phyloP scores from a whole-genome alignment of 1,140 invertebrate genomes.

The Cryptotermes secundus region DNA sequence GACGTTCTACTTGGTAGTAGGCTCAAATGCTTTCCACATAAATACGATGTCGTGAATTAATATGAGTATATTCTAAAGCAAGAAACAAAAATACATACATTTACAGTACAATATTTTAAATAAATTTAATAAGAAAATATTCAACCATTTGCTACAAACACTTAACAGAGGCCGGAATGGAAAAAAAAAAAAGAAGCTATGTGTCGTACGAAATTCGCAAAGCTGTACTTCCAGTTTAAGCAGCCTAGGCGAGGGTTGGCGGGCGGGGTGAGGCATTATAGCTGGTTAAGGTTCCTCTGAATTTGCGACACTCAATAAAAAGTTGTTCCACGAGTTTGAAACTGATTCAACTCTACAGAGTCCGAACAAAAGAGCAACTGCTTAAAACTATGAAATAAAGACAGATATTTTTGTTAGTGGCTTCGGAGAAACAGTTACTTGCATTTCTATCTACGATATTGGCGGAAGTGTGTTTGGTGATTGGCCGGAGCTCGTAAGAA shows the following conservation, averaged over 20 bases:
- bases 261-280: constrained; percentile 27
- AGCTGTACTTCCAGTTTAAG: constrained; percentile 32
- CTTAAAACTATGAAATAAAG: constrained; percentile 33
- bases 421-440: background rate
- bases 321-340: constrained; percentile 30
- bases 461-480: background rate
- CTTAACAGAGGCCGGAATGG: background rate
- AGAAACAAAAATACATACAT: no score
- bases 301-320: constrained; percentile 34
- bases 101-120: no score
- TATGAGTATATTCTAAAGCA: no score
- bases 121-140: no score
- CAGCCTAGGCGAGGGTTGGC: background rate
- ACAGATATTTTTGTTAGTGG: constrained; percentile 12
- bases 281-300: constrained; percentile 34
- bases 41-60: no score
- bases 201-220: constrained; percentile 1
- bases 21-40: no score
- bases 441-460: background rate
- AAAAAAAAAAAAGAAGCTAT: background rate
- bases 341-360: constrained; percentile 27
- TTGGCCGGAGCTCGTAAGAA: background rate
- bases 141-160: background rate
- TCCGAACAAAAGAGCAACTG: constrained; percentile 31
- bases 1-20: no score